A percentile compares a stretch with the other conserved stretches of the same genome.
These are phyloP conservation scores for Leuciscus waleckii DNA, from an alignment of 2,797 vertebrate species.

Conservation along the genomic window DNA sequence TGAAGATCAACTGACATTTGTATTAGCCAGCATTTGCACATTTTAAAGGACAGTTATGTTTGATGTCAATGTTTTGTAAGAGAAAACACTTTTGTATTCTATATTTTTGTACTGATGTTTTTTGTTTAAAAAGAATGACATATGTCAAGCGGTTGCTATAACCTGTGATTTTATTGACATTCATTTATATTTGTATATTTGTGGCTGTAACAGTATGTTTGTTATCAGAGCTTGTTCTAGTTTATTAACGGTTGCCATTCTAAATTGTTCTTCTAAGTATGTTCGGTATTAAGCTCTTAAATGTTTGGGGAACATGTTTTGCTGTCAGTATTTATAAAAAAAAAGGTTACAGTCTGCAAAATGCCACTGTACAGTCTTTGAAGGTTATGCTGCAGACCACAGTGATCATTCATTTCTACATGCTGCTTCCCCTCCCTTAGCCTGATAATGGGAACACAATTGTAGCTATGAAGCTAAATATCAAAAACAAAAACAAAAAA, in stretches of 20 bases:
- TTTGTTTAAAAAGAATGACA: slow-evolving; percentile 72
- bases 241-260: slow-evolving; percentile 58
- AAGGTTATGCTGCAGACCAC: slow-evolving; percentile 25
- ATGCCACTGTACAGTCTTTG: slow-evolving; percentile 40
- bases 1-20: slow-evolving; percentile 52
- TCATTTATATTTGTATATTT: slow-evolving; percentile 81
- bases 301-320: slow-evolving; percentile 63
- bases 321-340: slow-evolving; percentile 75
- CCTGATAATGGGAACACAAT: not conserved
- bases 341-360: slow-evolving; percentile 41
- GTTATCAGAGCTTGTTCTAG: slow-evolving; percentile 73
- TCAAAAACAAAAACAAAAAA: not conserved
- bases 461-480: not conserved
- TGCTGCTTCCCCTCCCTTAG: slow-evolving; percentile 45
- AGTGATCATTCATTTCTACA: slow-evolving; percentile 23
- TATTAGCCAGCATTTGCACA: slow-evolving; percentile 76
- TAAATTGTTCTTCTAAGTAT: slow-evolving; percentile 52
- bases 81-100: slow-evolving; percentile 75
- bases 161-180: slow-evolving; percentile 74
- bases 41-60: slow-evolving; percentile 74
- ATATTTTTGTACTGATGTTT: slow-evolving; percentile 83
- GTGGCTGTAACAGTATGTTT: slow-evolving; percentile 74
- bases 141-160: slow-evolving; percentile 73
- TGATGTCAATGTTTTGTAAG: slow-evolving; percentile 82
- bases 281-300: slow-evolving; percentile 64